These are phyloP conservation scores for Pardalotus punctatus DNA, from an alignment of 2,113 vertebrate species.

Conservation along the genomic window DNA sequence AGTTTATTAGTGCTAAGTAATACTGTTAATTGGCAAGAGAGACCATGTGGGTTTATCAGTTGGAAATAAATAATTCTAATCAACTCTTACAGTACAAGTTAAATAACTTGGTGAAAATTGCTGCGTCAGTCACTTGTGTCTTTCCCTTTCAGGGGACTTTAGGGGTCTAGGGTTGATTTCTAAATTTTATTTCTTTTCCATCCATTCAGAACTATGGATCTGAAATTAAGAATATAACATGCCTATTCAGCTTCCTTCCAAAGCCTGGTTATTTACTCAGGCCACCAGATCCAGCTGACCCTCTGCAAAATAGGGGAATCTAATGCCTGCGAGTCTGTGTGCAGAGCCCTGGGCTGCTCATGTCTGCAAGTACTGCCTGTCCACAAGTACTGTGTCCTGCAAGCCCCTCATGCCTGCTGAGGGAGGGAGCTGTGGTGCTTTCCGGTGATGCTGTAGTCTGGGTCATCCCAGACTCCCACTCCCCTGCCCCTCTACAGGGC, in stretches of 20 bases:
- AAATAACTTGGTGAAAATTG: background rate
- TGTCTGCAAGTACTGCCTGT: background rate
- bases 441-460: fast-evolving
- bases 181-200: background rate
- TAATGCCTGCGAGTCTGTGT: background rate
- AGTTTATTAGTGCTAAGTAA: slow-evolving; percentile 44
- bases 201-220: background rate
- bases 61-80: background rate
- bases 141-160: background rate
- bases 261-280: background rate
- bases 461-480: background rate
- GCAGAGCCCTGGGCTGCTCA: background rate
- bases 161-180: background rate
- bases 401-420: background rate
- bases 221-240: background rate
- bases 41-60: background rate
- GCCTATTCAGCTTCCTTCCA: background rate
- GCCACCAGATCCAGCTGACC: background rate
- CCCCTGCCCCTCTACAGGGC: background rate
- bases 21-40: slow-evolving; percentile 24
- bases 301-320: background rate
- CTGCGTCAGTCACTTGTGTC: background rate
- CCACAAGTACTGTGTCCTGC: background rate
- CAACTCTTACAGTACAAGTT: background rate
- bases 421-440: background rate